Conservation (phyloP, 2,888 invertebrate genomes). For the Pseudococcus longispinus region DNA sequence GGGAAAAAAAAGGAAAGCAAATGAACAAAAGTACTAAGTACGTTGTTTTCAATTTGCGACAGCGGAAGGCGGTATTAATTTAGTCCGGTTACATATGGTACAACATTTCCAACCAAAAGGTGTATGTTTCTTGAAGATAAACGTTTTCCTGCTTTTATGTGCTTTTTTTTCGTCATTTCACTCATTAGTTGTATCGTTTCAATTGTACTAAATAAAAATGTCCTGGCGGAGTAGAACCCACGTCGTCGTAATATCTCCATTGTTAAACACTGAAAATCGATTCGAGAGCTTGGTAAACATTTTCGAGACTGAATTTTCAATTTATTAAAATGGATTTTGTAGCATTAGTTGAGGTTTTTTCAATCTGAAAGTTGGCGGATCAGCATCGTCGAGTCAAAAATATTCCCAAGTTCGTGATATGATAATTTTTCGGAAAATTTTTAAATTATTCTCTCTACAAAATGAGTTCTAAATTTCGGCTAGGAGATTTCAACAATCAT, state of each 20-base stretch:
- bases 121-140: background rate
- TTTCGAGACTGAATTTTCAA: no score
- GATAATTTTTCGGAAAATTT: no score
- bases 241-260: background rate
- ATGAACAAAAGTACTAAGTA: background rate
- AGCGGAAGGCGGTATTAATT: background rate
- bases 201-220: background rate
- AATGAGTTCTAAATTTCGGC: no score
- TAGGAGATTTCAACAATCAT: no score
- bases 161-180: background rate
- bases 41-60: conserved; percentile 16
- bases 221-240: background rate
- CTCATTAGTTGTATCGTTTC: background rate
- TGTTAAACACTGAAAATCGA: no score
- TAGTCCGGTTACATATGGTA: background rate
- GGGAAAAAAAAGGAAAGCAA: background rate
- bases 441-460: no score
- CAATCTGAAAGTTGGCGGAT: no score
- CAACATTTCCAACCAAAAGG: background rate
- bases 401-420: no score
- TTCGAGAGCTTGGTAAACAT: no score
- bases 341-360: no score
- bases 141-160: background rate
- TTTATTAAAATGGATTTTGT: no score
- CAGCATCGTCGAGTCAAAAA: no score